These are phyloP conservation scores for Scaeva pyrastri DNA, from an alignment of 2,888 invertebrate genomes.

Conservation along the genomic window DNA sequence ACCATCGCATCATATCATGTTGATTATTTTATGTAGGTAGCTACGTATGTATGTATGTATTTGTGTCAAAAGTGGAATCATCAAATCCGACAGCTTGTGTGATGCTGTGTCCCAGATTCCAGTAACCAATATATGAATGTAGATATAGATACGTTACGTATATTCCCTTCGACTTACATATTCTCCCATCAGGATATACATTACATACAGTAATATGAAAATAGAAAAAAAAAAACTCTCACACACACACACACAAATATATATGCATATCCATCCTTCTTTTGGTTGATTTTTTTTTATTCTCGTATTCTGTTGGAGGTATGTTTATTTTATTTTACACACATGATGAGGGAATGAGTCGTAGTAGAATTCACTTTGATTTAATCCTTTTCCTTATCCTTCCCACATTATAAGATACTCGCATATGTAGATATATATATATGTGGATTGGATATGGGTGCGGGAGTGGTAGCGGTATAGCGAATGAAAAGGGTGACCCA, in stretches of 20 bases:
- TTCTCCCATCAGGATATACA: conserved; percentile 32
- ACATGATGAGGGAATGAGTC: conserved; percentile 68
- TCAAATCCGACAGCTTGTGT: conserved; percentile 66
- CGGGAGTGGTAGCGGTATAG: too few relatives aligned
- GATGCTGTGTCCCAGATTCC: conserved; percentile 44
- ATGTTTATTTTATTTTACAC: conserved; percentile 52
- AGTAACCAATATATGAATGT: conserved; percentile 58
- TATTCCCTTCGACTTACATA: conserved; percentile 15
- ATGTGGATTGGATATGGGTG: neutral
- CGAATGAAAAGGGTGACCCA: conserved; percentile 15
- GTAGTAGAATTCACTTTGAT: conserved; percentile 73
- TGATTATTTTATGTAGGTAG: conserved; percentile 28
- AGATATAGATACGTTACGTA: neutral
- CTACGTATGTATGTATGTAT: neutral
- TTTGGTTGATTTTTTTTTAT: neutral
- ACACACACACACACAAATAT: too few relatives aligned
- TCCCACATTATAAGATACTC: conserved; percentile 62
- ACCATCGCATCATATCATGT: conserved; percentile 50
- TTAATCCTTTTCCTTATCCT: conserved; percentile 74
- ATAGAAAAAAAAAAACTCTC: conserved; percentile 18
- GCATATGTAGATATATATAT: neutral
- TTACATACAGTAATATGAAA: conserved; percentile 35
- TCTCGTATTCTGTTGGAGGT: too few relatives aligned
- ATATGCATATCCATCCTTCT: conserved; percentile 17
- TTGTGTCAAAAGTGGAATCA: conserved; percentile 57